Percentiles rank a stretch among this genome's conserved stretches.
These are phyloP conservation scores for Cantharis nigra DNA, from an alignment of 2,888 invertebrate genomes.

Conservation along the genomic window DNA sequence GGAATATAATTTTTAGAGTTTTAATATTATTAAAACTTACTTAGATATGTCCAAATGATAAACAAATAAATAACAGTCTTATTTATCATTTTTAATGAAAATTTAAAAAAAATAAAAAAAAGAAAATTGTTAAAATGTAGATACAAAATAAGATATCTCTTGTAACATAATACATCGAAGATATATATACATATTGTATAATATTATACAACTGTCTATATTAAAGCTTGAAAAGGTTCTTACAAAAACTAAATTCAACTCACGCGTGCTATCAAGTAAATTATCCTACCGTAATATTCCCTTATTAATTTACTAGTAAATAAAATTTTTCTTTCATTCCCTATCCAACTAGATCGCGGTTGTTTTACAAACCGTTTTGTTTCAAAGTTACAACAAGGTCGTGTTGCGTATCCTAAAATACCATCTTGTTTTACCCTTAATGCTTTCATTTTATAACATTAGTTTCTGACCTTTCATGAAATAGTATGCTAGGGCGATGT, in stretches of 20 bases:
- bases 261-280: background rate
- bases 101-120: too few relatives aligned
- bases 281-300: background rate
- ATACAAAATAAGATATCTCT: too few relatives aligned
- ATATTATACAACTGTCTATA: background rate
- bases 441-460: conserved; percentile 31
- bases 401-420: conserved; percentile 9
- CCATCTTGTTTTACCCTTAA: conserved; percentile 21
- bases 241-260: background rate
- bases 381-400: conserved; percentile 12
- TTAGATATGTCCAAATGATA: too few relatives aligned
- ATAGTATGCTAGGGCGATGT: conserved; percentile 30
- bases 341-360: background rate
- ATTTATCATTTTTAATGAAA: too few relatives aligned
- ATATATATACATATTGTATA: too few relatives aligned
- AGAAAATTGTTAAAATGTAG: too few relatives aligned
- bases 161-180: too few relatives aligned
- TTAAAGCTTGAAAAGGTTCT: background rate
- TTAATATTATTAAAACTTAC: too few relatives aligned
- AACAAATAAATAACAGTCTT: too few relatives aligned
- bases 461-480: conserved; percentile 32
- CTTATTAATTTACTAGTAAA: background rate
- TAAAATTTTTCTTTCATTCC: background rate
- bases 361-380: conserved; percentile 1
- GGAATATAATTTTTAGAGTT: too few relatives aligned